These are phyloP conservation scores for Leucoptera coffeella DNA, from an alignment of 2,888 invertebrate genomes.

Conservation along the genomic window DNA sequence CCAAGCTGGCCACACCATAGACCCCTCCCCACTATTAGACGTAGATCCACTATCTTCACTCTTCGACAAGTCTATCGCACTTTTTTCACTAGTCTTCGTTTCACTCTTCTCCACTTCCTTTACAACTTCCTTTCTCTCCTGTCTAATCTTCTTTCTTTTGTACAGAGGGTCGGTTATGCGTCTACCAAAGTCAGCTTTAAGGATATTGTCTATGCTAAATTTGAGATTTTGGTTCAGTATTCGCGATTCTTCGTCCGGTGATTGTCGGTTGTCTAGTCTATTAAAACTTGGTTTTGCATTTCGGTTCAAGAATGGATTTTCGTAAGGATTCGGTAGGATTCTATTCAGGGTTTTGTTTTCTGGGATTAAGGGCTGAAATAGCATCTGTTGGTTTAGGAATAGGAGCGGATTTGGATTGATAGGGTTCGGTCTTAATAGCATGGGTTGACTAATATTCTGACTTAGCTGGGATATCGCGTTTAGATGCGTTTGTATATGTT, in stretches of 20 bases:
- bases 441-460: conserved; percentile 34
- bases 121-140: conserved; percentile 22
- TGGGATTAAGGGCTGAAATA: conserved; percentile 32
- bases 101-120: conserved; percentile 25
- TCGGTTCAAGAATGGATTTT: conserved; percentile 21
- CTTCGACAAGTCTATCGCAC: conserved; percentile 37
- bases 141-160: conserved; percentile 46
- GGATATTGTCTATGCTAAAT: conserved; percentile 82
- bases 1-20: conserved; percentile 90
- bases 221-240: conserved; percentile 57
- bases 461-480: conserved; percentile 63
- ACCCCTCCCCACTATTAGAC: conserved; percentile 19
- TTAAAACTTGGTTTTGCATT: conserved; percentile 15
- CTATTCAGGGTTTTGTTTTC: conserved; percentile 14
- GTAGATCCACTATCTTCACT: conserved; percentile 37
- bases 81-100: conserved; percentile 27
- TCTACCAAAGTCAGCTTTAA: conserved; percentile 79
- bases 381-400: conserved; percentile 35
- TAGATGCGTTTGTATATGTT: conserved; percentile 62
- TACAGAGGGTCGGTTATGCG: conserved; percentile 63
- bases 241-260: conserved; percentile 27
- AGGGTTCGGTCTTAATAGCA: conserved; percentile 36
- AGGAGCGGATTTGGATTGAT: conserved; percentile 43
- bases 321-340: conserved; percentile 12
- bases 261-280: conserved; percentile 24